Conservation (phyloP, 1,140 invertebrate genomes). For the Periplaneta americana region DNA sequence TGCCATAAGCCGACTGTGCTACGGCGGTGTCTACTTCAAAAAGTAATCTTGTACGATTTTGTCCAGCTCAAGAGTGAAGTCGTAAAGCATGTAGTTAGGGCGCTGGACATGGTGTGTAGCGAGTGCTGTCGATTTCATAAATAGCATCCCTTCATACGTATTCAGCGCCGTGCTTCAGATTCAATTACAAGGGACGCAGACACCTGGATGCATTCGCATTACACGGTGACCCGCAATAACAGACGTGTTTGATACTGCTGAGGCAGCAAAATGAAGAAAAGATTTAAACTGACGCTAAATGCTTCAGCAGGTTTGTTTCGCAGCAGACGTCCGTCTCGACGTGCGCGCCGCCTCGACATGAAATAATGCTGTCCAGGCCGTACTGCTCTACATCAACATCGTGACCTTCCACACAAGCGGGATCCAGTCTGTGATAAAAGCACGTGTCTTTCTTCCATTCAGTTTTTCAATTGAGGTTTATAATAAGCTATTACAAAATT, state of each 20-base stretch:
- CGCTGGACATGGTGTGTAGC: no score
- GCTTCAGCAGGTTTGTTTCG: neutral
- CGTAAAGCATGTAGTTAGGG: no score
- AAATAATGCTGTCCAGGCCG: neutral
- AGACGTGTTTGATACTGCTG: neutral
- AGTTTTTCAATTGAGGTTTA: no score
- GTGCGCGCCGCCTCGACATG: neutral
- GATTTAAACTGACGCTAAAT: neutral
- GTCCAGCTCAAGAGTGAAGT: no score
- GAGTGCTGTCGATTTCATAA: neutral
- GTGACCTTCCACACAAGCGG: neutral
- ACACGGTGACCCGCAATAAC: neutral
- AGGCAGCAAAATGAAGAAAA: neutral
- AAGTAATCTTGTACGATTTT: no score
- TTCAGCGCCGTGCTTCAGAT: neutral
- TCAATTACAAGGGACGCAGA: neutral
- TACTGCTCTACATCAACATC: no score
- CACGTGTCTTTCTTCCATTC: no score
- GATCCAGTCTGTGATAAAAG: neutral
- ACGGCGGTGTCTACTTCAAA: no score
- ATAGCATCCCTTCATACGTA: neutral
- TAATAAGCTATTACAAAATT: no score
- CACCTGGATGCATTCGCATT: neutral
- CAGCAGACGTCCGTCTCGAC: neutral
- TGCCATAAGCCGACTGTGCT: no score